phyloP scores from a whole-genome alignment of 1,140 invertebrate species.

The Brachionus calyciflorus region DNA sequence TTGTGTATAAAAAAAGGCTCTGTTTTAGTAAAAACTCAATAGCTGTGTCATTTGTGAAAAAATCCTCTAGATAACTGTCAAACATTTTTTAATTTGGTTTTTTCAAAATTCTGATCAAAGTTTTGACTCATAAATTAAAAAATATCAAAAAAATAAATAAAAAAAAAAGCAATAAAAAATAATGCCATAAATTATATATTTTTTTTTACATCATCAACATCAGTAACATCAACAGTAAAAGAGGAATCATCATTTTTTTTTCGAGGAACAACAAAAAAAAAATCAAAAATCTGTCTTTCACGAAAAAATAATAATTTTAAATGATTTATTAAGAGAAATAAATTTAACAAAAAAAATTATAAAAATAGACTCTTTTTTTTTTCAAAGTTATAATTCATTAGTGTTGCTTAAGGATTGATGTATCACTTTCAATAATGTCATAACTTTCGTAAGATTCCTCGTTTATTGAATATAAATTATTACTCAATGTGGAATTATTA shows the following conservation, averaged over 20 bases:
- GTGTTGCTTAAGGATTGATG: not conserved
- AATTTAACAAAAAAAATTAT: not conserved
- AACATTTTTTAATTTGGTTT: not conserved
- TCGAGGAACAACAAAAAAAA: not conserved
- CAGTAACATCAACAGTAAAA: no score
- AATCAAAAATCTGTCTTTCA: conserved; percentile 23
- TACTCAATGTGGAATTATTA: not conserved
- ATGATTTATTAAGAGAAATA: conserved; percentile 29
- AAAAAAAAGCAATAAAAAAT: conserved; percentile 16
- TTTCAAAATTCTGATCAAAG: not conserved
- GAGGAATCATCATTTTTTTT: not conserved
- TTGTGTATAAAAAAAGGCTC: not conserved
- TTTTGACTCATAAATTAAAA: no score
- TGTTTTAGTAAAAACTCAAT: not conserved
- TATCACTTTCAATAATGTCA: conserved; percentile 13
- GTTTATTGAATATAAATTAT: not conserved
- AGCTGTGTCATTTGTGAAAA: not conserved
- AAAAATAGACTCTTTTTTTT: not conserved
- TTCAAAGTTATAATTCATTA: not conserved
- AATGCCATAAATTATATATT: conserved; percentile 39
- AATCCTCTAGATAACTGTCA: not conserved
- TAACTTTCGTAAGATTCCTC: conserved; percentile 20
- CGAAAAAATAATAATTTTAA: conserved; percentile 7
- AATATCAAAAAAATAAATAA: not conserved
- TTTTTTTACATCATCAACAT: not conserved